These are phyloP conservation scores for Zootermopsis nevadensis DNA, from an alignment of 2,888 invertebrate genomes.

Conservation along the genomic window DNA sequence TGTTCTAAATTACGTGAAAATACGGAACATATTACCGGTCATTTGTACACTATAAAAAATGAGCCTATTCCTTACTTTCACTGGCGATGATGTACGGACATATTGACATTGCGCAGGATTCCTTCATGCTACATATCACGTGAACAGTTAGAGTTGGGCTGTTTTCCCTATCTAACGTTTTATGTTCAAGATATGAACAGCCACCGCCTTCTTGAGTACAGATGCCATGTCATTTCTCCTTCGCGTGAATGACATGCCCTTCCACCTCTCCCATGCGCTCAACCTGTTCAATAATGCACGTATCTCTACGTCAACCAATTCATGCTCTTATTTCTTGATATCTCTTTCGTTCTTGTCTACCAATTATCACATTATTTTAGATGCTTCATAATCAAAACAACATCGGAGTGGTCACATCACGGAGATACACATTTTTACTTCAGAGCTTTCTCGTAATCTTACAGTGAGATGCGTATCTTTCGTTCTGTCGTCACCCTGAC, in stretches of 20 bases:
- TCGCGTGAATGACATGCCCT: not conserved
- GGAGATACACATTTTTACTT: too few relatives aligned
- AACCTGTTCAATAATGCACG: not conserved
- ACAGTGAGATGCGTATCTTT: too few relatives aligned
- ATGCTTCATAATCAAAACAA: not conserved
- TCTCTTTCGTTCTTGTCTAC: constrained; percentile 3
- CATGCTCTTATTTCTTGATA: constrained; percentile 18
- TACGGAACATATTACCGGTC: too few relatives aligned
- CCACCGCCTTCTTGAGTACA: not conserved
- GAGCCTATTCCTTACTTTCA: too few relatives aligned
- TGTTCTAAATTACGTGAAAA: too few relatives aligned
- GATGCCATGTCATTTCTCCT: not conserved
- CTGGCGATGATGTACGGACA: too few relatives aligned
- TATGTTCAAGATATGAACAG: not conserved
- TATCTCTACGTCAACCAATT: not conserved
- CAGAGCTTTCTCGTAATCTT: too few relatives aligned
- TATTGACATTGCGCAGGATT: too few relatives aligned
- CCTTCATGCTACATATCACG: not conserved
- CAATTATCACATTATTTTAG: not conserved
- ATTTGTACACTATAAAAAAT: too few relatives aligned
- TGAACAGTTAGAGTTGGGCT: not conserved
- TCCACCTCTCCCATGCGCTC: not conserved
- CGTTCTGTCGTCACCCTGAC: too few relatives aligned
- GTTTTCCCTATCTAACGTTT: not conserved
- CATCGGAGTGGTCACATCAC: too few relatives aligned